Base-by-base conservation (phyloP, 92 coral and sea anemone genomes). In the Montipora capitata region DNA sequence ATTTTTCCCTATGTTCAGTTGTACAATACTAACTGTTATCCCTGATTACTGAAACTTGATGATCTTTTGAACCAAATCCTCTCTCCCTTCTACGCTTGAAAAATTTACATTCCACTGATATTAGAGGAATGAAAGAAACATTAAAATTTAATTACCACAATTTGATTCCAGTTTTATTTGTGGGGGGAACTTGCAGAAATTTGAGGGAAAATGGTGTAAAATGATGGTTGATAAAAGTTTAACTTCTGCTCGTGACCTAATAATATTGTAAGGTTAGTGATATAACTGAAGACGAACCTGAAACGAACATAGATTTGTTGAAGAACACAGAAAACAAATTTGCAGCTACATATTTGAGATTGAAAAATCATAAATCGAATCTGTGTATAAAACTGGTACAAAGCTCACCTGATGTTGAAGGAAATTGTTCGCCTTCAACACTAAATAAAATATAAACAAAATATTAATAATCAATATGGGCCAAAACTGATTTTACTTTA, bases 301-400 rank as follows among this genome's bases (percentile, higher is more conserved):
- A 89, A 89, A 14, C 80, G 52, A 10, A 83, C 88, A 83, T 65
- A 65, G 71, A 65, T 65, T 65, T 20, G 43, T 11, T 65, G 71
- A 38, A 17, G 71, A 65, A 10, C 71, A 17, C 71, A 65, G 71
- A 20, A 65, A 65, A 65, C 71, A 65, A 65, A 65, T 65, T 65
- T 65, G 71, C 41, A 27, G 71, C 71, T 65, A 10, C 20, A 52
- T 52, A 17, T 65, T 65, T n/a, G 71, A 65, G 71, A 17, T 20
- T 65, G 71, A 17, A 17, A 15, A 38, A 65, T 65, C 71, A 65
- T 65, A 65, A 65, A 65, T 65, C 39, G 39, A 17, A 41, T 7
- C 71, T 38, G 39, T 65, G 42, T 65, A 65, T 65, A 65, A 65
- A 65, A 65, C 71, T 65, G 20, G 40, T 65, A 52, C 59, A 65